Base-by-base conservation (phyloP, 2,888 invertebrate species). In the Tanytarsus gracilentus region DNA sequence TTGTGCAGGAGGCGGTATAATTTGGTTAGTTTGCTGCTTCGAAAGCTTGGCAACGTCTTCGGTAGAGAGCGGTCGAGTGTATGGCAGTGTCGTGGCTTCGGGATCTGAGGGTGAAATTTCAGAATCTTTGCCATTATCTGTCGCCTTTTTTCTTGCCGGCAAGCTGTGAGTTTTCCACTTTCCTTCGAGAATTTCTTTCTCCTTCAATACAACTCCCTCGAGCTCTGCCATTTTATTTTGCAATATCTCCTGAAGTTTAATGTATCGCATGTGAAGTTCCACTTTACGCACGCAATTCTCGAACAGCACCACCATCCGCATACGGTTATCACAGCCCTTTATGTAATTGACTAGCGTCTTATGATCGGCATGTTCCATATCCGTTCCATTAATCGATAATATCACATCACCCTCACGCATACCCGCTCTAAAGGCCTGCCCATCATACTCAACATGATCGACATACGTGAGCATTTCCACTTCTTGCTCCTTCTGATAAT, bases 391-490 rank as follows among this genome's bases (percentile, higher is more conserved):
- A 67, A 97, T 95, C 48, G 95, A 91, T 36, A 97, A 77, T 67
- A 97, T 96, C 40, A 97, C 95, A 72, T 97, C 97, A 14, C 97
- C 97, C 74, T 93, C 90, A 8, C 94, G 80, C 88, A 98, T 91
- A 5, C 97, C 97, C 0, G 96, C 89, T 63, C 84, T 80, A 68
- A 88, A 90, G 0, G 97, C 96, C 0, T 96, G 88, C 0, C 96
- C 95, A 65, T 91, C 90, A 63, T 85, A 83, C 66, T 94, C 95
- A 61, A 97, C 94, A 71, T 93, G 94, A 70, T 98, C 97, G 49
- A 97, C 95, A 71, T 97, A 98, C 0, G 96, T 97, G 62, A 97
- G 91, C 78, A 95, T 88, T 74, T 98, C 96, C 62, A 95, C 88
- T 72, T 94, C 93, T 70, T 90, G 87, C 67, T 91, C 93, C 76